These are phyloP conservation scores for Agrochola litura DNA, from an alignment of 2,888 invertebrate genomes.

Conservation along the genomic window DNA sequence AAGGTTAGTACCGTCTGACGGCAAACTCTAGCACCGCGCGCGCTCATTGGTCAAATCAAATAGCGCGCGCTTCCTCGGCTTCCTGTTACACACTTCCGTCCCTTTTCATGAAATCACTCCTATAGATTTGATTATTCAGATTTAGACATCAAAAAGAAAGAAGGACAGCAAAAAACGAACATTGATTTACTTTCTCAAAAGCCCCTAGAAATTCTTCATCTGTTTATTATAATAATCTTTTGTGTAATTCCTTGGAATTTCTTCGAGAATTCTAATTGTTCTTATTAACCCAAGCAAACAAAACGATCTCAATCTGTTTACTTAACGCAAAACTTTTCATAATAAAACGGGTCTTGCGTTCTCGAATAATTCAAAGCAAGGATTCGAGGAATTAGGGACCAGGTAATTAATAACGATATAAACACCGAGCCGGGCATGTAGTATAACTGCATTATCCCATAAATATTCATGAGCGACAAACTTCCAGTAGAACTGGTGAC, in stretches of 20 bases:
- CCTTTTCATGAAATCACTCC: too few species aligned
- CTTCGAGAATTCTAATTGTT: slow-evolving; percentile 46
- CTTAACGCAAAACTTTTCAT: slow-evolving; percentile 36
- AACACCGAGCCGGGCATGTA: slow-evolving; percentile 77
- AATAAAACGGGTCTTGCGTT: slow-evolving; percentile 22
- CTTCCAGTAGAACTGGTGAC: slow-evolving; percentile 84
- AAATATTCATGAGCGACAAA: slow-evolving; percentile 87
- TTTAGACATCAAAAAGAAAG: neutral
- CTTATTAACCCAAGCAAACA: slow-evolving; percentile 47
- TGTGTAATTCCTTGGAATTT: slow-evolving; percentile 24
- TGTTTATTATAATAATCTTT: slow-evolving; percentile 21
- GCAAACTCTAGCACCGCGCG: too few species aligned
- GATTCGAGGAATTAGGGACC: slow-evolving; percentile 74
- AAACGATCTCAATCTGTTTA: slow-evolving; percentile 53
- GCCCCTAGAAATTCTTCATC: neutral
- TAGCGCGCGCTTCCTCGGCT: too few species aligned
- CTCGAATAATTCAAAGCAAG: slow-evolving; percentile 63
- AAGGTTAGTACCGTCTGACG: too few species aligned
- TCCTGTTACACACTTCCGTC: too few species aligned
- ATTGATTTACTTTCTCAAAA: neutral
- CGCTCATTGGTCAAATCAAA: too few species aligned
- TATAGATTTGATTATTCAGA: too few species aligned
- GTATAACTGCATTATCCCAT: slow-evolving; percentile 87
- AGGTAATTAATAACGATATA: slow-evolving; percentile 79
- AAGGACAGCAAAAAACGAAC: neutral